Evolutionary conservation across 2,797 vertebrate genomes (phyloP).

Genomic region (Phalanger gymnotis): DNA sequence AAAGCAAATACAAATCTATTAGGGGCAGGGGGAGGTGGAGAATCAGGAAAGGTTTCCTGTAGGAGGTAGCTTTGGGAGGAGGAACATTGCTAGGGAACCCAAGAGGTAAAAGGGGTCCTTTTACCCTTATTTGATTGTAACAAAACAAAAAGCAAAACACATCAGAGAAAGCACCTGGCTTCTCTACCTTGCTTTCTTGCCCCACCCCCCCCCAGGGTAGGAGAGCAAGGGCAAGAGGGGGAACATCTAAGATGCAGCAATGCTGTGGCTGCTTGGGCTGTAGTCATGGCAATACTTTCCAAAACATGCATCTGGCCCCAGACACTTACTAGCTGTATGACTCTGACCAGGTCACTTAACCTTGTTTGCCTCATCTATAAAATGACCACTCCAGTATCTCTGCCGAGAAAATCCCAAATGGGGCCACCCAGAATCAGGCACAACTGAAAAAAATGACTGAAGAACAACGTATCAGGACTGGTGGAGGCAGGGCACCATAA

Average conservation of each 20-base stretch:
- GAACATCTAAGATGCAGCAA: neutral
- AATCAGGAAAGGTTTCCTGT: neutral
- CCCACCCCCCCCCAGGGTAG: no score
- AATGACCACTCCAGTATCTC: neutral
- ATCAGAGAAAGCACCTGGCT: neutral
- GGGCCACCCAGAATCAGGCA: neutral
- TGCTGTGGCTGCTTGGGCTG: neutral
- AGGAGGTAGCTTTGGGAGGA: neutral
- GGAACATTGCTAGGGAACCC: neutral
- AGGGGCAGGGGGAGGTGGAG: neutral
- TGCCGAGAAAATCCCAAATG: neutral
- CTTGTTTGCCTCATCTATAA: neutral
- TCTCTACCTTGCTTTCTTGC: neutral
- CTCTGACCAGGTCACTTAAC: neutral
- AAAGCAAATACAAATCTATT: neutral
- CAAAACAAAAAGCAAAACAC: neutral
- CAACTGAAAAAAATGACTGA: neutral
- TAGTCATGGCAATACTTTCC: neutral
- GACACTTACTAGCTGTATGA: neutral
- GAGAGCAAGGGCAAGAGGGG: neutral
- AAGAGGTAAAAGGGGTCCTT: neutral
- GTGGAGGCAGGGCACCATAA: neutral
- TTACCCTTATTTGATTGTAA: neutral
- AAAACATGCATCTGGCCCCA: neutral
- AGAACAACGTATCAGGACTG: neutral